These are phyloP conservation scores for Phoebastria nigripes DNA, from an alignment of 2,797 vertebrate species.

Conservation along the genomic window DNA sequence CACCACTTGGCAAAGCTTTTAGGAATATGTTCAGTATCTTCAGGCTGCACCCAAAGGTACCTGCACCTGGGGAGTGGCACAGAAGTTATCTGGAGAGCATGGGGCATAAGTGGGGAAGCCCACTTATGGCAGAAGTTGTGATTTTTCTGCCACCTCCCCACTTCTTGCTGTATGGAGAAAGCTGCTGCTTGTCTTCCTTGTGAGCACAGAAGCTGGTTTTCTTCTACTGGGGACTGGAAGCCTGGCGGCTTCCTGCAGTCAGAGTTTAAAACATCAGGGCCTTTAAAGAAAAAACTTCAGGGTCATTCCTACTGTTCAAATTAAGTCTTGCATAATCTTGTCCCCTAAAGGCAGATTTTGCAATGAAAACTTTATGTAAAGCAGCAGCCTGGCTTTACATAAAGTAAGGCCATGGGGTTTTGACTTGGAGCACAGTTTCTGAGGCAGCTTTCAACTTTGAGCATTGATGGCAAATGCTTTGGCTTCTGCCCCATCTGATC, in stretches of 20 bases:
- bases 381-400: background rate
- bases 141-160: background rate
- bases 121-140: background rate
- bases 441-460: background rate
- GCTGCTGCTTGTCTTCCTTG: background rate
- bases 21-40: background rate
- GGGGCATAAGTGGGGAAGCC: background rate
- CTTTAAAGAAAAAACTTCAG: background rate
- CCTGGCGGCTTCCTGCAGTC: background rate
- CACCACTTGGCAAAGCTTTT: background rate
- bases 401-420: background rate
- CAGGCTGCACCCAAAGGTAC: background rate
- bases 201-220: background rate
- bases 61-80: background rate
- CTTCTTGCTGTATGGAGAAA: background rate
- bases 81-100: background rate
- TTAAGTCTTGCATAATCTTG: background rate
- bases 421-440: background rate
- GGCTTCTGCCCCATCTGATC: background rate
- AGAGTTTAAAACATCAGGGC: background rate
- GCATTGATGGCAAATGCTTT: background rate
- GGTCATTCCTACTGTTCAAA: background rate
- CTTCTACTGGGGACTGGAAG: background rate
- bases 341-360: background rate
- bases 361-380: background rate